phyloP scores from a whole-genome alignment of 2,113 vertebrate genomes.

The Manacus vitellinus region DNA sequence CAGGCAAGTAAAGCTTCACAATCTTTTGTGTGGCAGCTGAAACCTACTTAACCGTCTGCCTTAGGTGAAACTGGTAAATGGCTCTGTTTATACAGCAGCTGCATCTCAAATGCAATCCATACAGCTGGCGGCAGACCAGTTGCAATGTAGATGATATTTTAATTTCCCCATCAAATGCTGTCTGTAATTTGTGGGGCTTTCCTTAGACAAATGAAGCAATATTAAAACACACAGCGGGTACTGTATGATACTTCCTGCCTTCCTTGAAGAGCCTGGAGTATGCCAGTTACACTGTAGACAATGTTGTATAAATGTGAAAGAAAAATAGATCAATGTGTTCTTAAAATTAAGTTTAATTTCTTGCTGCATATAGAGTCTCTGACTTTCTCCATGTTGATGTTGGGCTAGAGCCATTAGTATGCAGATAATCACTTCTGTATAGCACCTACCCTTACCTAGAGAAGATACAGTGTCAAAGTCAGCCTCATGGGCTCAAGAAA shows the following conservation, averaged over 20 bases:
- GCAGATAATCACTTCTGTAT: neutral
- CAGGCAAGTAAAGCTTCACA: neutral
- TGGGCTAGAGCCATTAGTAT: conserved; percentile 37
- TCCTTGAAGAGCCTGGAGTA: neutral
- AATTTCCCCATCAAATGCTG: conserved; percentile 44
- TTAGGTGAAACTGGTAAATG: conserved; percentile 57
- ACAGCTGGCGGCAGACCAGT: conserved; percentile 40
- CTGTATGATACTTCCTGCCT: conserved; percentile 9
- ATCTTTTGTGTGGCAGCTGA: conserved; percentile 56
- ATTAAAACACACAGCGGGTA: neutral
- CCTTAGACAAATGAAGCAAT: conserved; percentile 8
- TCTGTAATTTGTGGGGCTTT: conserved; percentile 54
- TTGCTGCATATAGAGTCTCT: neutral
- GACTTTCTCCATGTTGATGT: conserved; percentile 33
- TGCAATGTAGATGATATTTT: conserved; percentile 52
- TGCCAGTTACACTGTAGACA: conserved; percentile 4
- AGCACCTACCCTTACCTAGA: neutral
- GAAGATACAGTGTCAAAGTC: neutral
- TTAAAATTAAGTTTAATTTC: conserved; percentile 51
- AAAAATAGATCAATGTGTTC: conserved; percentile 24
- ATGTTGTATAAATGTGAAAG: conserved; percentile 2
- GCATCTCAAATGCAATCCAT: conserved; percentile 43
- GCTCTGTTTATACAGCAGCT: conserved; percentile 55
- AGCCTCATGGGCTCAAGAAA: neutral
- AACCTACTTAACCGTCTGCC: conserved; percentile 41